Conservation (phyloP, 2,113 vertebrate genomes). For the Coregonus clupeaformis region DNA sequence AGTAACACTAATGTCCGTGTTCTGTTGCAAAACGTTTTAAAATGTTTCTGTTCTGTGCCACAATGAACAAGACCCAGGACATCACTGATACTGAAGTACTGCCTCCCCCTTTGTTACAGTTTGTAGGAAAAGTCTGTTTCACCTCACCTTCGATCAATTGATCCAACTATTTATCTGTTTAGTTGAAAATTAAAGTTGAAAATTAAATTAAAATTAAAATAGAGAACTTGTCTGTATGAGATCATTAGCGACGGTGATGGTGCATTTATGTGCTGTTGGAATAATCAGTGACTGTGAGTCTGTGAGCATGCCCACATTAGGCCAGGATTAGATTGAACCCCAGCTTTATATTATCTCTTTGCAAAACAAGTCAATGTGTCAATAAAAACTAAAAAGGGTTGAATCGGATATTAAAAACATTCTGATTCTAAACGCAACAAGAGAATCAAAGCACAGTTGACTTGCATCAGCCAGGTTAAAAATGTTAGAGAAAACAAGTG, state of each 20-base stretch:
- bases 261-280: not conserved
- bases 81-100: not conserved
- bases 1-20: too few species aligned
- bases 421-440: not conserved
- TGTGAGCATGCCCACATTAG: not conserved
- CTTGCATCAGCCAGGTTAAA: slow-evolving; percentile 1
- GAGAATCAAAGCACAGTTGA: not conserved
- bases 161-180: not conserved
- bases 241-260: not conserved
- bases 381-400: not conserved
- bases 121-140: not conserved
- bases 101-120: not conserved
- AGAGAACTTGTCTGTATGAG: not conserved
- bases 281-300: not conserved
- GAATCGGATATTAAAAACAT: not conserved
- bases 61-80: not conserved
- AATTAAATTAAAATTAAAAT: not conserved
- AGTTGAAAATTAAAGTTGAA: not conserved
- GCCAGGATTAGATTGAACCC: too few species aligned
- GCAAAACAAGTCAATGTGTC: not conserved
- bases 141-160: not conserved
- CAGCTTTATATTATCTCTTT: not conserved
- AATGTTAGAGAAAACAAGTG: not conserved
- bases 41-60: too few species aligned
- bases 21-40: too few species aligned